These are phyloP conservation scores for Paramormyrops kingsleyae DNA, from an alignment of 2,113 vertebrate species.

Conservation along the genomic window DNA sequence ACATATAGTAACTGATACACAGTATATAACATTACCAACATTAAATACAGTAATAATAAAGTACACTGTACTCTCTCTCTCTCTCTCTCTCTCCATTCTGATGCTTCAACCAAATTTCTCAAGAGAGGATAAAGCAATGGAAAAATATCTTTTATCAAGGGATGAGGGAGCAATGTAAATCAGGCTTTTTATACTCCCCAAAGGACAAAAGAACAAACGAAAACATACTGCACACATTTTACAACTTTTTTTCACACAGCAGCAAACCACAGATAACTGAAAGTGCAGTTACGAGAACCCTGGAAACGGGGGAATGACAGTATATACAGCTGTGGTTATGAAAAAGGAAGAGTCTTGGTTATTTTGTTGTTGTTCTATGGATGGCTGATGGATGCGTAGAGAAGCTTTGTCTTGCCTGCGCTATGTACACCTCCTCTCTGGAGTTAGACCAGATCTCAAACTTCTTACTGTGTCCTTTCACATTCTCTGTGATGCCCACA, in stretches of 20 bases:
- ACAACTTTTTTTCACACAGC: background rate
- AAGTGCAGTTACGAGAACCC: background rate
- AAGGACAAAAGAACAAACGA: background rate
- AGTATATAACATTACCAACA: background rate
- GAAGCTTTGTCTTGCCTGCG: conserved; percentile 68
- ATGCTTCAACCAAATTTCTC: background rate
- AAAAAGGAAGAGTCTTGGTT: background rate
- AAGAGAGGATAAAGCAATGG: background rate
- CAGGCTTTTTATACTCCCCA: background rate
- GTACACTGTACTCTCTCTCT: background rate
- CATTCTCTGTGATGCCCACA: conserved; percentile 93
- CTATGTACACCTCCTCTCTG: conserved; percentile 91
- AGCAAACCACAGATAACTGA: background rate
- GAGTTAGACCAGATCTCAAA: conserved; percentile 98
- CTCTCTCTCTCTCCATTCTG: background rate
- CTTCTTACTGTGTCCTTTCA: conserved; percentile 90
- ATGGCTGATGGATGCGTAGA: background rate
- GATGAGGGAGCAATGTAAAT: background rate
- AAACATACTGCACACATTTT: background rate
- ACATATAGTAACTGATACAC: background rate
- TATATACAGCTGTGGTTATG: background rate
- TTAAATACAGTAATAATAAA: background rate
- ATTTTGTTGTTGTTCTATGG: background rate
- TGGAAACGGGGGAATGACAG: background rate
- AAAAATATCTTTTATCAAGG: background rate